Base-by-base conservation (phyloP, 2,113 vertebrate species). In the Phaethornis superciliosus region DNA sequence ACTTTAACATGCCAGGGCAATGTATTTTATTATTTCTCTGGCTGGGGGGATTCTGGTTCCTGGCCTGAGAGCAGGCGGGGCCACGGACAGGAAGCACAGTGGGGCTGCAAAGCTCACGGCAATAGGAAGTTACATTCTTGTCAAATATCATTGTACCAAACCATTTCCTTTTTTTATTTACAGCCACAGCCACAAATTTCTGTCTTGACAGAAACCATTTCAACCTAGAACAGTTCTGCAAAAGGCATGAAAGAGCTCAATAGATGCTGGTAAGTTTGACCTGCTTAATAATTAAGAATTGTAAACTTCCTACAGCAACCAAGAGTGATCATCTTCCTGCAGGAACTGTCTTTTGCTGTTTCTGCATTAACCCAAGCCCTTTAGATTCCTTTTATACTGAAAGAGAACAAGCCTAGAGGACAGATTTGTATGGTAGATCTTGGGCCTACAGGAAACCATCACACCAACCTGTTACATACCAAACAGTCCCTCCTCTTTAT, bases 121-220 rank as follows among this genome's bases (percentile, higher is more conserved):
- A 94, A 93, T 4, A 91, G 89, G 94, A 97, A 97, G 90, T 84
- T 79, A 85, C 67, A 69, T 42, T 86, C 69, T 92, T 86, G 89
- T 94, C 92, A 96, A 95, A 68, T 33, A 89, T 54, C 86, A 93
- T 55, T 96, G 65, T 82, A 77, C 58, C 54, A 89, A 82, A 93
- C 69, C 81, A 79, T 93, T 96, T 96, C 92, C 95, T 96, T 95
- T 92, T 86, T 96, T 58, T 91, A 65, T 60, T 40, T 63, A 82
- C 42, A 87, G 58, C 35, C 19, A 4, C 60, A 76, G 85, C 3
- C 81, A 90, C 76, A 78, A 84, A 71, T 51, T 89, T 95, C 68
- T 77, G 37, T 59, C 69, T 87, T 80, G 42, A 84, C 69, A 82
- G 42, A 95, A 96, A 74, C 37, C 32, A 76, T 79, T 75, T 85